Percentiles rank a stretch among this genome's conserved stretches.
phyloP scores from a whole-genome alignment of 2,888 invertebrate species.

The Micropterix aruncella region DNA sequence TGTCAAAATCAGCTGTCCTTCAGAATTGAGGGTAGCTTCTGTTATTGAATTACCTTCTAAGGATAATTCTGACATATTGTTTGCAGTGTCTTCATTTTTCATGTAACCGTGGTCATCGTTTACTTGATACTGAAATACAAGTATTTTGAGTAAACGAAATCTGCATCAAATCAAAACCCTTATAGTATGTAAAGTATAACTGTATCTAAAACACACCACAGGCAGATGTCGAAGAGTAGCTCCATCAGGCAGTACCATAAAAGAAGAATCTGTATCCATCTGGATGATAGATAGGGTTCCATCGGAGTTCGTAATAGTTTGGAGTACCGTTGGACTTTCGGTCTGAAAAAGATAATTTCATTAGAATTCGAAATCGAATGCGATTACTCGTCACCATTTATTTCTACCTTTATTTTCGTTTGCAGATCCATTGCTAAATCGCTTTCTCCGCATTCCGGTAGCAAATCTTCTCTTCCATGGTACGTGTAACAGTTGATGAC shows the following conservation, averaged over 20 bases:
- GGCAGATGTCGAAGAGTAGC: slow-evolving; percentile 54
- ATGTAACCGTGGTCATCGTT: too few relatives aligned
- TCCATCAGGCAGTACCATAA: slow-evolving; percentile 79
- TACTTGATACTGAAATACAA: too few relatives aligned
- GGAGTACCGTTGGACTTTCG: slow-evolving; percentile 42
- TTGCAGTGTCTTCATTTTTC: too few relatives aligned
- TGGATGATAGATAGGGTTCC: slow-evolving; percentile 79
- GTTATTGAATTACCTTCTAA: slow-evolving; percentile 64
- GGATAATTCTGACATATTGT: too few relatives aligned
- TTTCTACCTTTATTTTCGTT: not conserved
- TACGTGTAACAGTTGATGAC: slow-evolving; percentile 97
- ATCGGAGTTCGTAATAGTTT: slow-evolving; percentile 78
- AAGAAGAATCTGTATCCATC: slow-evolving; percentile 70
- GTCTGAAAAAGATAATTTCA: not conserved
- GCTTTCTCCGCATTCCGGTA: slow-evolving; percentile 89
- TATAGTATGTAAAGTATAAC: too few relatives aligned
- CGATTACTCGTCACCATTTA: not conserved
- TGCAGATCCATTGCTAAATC: slow-evolving; percentile 23
- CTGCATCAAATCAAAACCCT: too few relatives aligned
- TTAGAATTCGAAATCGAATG: not conserved
- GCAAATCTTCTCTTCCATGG: slow-evolving; percentile 88
- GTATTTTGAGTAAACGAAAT: too few relatives aligned
- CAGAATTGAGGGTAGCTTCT: slow-evolving; percentile 66
- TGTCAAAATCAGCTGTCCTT: slow-evolving; percentile 74
- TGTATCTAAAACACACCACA: too few relatives aligned